phyloP scores from a whole-genome alignment of 64 coral and sea anemone genomes.

The Montipora cactus region DNA sequence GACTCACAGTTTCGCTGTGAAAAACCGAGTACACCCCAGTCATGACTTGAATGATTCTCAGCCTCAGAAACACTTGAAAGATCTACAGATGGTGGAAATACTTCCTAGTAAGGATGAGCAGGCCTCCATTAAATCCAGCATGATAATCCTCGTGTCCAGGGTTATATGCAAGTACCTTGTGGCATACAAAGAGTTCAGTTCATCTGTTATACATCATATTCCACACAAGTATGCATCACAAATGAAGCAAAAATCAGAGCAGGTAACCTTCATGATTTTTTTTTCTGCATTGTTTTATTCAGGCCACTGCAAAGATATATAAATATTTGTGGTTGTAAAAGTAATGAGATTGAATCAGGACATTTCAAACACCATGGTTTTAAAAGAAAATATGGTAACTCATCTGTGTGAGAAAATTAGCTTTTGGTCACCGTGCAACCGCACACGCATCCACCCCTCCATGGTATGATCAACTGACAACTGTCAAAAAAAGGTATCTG shows the following conservation, averaged over 20 bases:
- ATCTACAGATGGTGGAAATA: conserved; percentile 6
- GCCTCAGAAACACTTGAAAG: conserved; percentile 1
- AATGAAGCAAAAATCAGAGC: conserved; percentile 45
- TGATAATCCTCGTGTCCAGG: conserved; percentile 24
- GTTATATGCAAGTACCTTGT: conserved; percentile 19
- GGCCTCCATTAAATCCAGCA: not conserved
- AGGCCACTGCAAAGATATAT: too few relatives aligned
- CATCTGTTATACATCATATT: conserved; percentile 31
- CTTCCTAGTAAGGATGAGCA: conserved; percentile 18
- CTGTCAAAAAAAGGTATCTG: too few relatives aligned
- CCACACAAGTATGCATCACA: conserved; percentile 20
- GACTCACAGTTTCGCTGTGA: conserved; percentile 37
- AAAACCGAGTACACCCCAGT: not conserved
- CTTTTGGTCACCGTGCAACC: too few relatives aligned
- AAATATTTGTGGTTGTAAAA: too few relatives aligned
- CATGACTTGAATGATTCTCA: not conserved
- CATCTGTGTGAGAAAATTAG: too few relatives aligned
- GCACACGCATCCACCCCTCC: too few relatives aligned
- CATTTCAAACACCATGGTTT: too few relatives aligned
- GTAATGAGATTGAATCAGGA: too few relatives aligned
- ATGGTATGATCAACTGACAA: too few relatives aligned
- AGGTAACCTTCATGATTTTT: not conserved
- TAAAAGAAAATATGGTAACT: too few relatives aligned
- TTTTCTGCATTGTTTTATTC: too few relatives aligned
- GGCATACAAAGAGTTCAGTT: conserved; percentile 23